These are phyloP conservation scores for Tachina fera DNA, from an alignment of 2,888 invertebrate species.

Conservation along the genomic window DNA sequence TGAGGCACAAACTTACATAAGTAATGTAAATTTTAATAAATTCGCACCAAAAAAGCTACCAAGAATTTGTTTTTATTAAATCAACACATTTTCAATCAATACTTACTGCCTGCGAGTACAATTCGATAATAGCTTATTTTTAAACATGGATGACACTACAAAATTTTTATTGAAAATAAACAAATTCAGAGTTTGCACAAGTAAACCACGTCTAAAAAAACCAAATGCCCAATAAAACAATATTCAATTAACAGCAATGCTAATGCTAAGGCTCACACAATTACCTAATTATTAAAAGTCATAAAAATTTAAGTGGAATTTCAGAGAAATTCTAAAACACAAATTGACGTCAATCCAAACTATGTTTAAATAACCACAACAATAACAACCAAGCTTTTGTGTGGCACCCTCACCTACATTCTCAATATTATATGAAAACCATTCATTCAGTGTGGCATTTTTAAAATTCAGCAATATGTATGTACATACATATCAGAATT, in stretches of 20 bases:
- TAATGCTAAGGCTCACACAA: constrained; percentile 33
- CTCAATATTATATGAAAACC: not conserved
- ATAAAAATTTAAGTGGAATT: constrained; percentile 51
- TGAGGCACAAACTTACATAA: too few species aligned
- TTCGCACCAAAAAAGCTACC: not conserved
- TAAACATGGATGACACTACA: constrained; percentile 28
- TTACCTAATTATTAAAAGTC: constrained; percentile 21
- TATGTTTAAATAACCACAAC: constrained; percentile 41
- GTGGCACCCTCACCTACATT: constrained; percentile 7
- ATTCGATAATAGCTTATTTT: constrained; percentile 46
- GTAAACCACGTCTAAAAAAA: not conserved
- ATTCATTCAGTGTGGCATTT: not conserved
- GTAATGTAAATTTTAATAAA: not conserved
- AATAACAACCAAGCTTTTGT: not conserved
- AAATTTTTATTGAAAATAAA: constrained; percentile 24
- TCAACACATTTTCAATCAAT: not conserved
- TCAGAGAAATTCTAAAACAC: constrained; percentile 59
- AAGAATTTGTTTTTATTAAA: not conserved
- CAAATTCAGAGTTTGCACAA: not conserved
- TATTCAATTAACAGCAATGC: constrained; percentile 12
- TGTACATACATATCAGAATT: not conserved
- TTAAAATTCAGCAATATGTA: constrained; percentile 30
- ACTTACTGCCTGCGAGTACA: not conserved
- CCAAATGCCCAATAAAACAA: constrained; percentile 4
- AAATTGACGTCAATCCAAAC: constrained; percentile 64